phyloP scores from a whole-genome alignment of 1,140 invertebrate genomes.

The Stegodyphus mimosarum region DNA sequence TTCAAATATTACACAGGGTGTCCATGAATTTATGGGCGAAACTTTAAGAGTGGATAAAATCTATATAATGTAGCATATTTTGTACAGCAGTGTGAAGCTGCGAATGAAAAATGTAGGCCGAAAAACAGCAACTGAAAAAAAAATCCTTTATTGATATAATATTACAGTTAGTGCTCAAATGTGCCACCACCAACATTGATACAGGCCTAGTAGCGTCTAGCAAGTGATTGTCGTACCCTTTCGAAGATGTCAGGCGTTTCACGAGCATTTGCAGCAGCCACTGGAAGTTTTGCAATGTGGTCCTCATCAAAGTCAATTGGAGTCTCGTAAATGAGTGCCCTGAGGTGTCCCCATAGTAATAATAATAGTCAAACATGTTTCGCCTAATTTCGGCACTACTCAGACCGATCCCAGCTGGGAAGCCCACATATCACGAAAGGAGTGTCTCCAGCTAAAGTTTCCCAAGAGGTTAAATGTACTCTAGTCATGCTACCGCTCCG shows the following conservation, averaged over 20 bases:
- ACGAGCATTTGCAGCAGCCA: background rate
- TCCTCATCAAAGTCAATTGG: background rate
- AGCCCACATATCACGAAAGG: no score
- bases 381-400: no score
- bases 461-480: no score
- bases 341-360: background rate
- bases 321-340: background rate
- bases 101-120: background rate
- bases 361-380: background rate
- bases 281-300: background rate
- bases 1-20: background rate
- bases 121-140: background rate
- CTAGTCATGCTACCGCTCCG: no score
- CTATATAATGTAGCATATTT: background rate
- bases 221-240: background rate
- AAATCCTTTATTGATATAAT: background rate
- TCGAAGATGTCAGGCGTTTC: background rate
- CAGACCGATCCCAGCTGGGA: no score
- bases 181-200: background rate
- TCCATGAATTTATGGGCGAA: background rate
- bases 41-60: background rate
- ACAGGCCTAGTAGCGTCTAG: background rate
- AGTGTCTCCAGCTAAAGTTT: no score
- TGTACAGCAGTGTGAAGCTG: background rate
- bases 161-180: background rate